phyloP scores from a whole-genome alignment of 2,797 vertebrate species.

The Geotrypetes seraphini region DNA sequence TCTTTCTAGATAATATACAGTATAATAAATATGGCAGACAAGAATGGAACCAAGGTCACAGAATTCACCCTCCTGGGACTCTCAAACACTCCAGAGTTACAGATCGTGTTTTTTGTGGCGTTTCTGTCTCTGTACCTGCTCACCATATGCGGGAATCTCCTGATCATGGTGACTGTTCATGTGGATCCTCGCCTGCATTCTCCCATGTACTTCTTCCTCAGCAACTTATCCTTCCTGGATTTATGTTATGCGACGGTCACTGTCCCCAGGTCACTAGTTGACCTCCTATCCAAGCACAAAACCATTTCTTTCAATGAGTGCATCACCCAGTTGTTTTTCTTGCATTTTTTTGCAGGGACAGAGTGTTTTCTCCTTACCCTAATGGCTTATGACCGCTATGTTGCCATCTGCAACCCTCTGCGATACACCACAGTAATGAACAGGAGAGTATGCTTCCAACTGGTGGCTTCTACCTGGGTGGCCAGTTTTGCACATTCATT shows the following conservation, averaged over 20 bases:
- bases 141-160: slow-evolving; percentile 29
- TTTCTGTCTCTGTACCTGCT: slow-evolving; percentile 32
- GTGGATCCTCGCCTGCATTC: slow-evolving; percentile 25
- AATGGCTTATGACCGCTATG: slow-evolving; percentile 45
- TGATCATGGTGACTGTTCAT: slow-evolving; percentile 30
- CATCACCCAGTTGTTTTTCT: slow-evolving; percentile 40
- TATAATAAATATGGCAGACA: neutral
- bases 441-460: slow-evolving; percentile 29
- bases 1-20: no score
- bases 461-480: slow-evolving; percentile 24
- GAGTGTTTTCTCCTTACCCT: slow-evolving; percentile 44
- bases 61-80: slow-evolving; percentile 2
- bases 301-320: slow-evolving; percentile 35
- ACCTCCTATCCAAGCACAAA: slow-evolving; percentile 24
- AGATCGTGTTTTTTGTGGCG: slow-evolving; percentile 20
- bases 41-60: neutral
- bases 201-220: slow-evolving; percentile 49
- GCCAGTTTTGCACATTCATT: slow-evolving; percentile 34
- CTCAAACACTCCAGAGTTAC: neutral
- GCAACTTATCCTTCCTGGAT: slow-evolving; percentile 42
- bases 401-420: slow-evolving; percentile 43
- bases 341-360: slow-evolving; percentile 43
- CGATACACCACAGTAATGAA: slow-evolving; percentile 37
- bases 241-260: slow-evolving; percentile 42
- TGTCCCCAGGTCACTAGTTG: slow-evolving; percentile 37